phyloP scores from a whole-genome alignment of 2,797 vertebrate species.

The Sebastes vulpes region DNA sequence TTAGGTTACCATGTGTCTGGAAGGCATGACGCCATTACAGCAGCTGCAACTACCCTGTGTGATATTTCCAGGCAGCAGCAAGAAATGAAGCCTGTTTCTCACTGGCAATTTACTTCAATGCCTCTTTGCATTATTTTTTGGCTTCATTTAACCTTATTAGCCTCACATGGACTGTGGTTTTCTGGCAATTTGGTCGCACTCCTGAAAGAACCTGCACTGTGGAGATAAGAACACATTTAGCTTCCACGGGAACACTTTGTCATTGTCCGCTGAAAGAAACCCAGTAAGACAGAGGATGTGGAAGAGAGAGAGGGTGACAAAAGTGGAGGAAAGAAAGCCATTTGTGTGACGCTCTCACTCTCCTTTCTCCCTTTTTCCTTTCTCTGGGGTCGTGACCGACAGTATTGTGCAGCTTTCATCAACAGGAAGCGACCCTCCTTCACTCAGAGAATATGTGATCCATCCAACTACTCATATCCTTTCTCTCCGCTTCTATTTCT shows the following conservation, averaged over 20 bases:
- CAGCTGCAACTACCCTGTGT: constrained; percentile 2
- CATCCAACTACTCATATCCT: not conserved
- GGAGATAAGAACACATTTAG: constrained; percentile 55
- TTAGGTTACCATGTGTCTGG: constrained; percentile 38
- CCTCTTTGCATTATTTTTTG: constrained; percentile 45
- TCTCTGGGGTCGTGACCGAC: not conserved
- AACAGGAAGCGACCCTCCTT: not conserved
- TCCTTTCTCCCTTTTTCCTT: not conserved
- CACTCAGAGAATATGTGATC: not conserved
- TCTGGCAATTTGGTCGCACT: constrained; percentile 4
- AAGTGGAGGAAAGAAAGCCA: constrained; percentile 27
- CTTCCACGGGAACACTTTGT: constrained; percentile 27
- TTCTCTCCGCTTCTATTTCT: not conserved
- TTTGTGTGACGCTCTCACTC: not conserved
- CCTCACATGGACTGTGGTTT: not conserved
- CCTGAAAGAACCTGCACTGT: constrained; percentile 44
- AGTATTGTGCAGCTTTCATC: constrained; percentile 9
- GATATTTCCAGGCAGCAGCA: constrained; percentile 29
- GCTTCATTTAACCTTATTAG: constrained; percentile 60
- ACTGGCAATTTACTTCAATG: constrained; percentile 33
- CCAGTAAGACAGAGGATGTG: not conserved
- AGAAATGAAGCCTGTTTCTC: constrained; percentile 20
- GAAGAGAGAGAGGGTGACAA: constrained; percentile 1
- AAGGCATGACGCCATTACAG: constrained; percentile 22
- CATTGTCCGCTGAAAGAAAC: constrained; percentile 32